Evolutionary conservation across 2,888 invertebrate species (phyloP).

Genomic region (Pyrochroa serraticornis): DNA sequence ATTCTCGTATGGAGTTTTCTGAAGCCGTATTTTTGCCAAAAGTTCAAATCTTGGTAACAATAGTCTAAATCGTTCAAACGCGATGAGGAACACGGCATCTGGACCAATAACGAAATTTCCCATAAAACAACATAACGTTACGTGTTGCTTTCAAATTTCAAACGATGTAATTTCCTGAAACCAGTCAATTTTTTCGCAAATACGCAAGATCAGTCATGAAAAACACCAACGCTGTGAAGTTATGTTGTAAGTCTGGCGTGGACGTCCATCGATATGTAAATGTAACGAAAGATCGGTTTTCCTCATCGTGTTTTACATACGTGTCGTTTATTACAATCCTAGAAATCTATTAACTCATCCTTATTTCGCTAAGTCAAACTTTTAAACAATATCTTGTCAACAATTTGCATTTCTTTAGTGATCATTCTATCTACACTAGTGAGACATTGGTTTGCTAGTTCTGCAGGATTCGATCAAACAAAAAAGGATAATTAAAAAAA

Average conservation of each 20-base stretch:
- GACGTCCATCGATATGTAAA: background rate
- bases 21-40: slow-evolving; percentile 54
- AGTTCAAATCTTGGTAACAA: slow-evolving; percentile 33
- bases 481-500: slow-evolving; percentile 16
- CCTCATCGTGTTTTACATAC: background rate
- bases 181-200: no score
- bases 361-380: slow-evolving; percentile 24
- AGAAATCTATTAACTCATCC: slow-evolving; percentile 31
- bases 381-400: slow-evolving; percentile 39
- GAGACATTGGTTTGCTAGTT: slow-evolving; percentile 25
- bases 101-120: slow-evolving; percentile 5
- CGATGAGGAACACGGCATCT: slow-evolving; percentile 6
- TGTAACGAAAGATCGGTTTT: background rate
- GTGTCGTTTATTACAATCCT: slow-evolving; percentile 14
- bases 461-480: slow-evolving; percentile 16
- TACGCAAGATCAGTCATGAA: no score
- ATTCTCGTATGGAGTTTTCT: slow-evolving; percentile 17
- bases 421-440: slow-evolving; percentile 33
- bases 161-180: no score
- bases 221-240: no score
- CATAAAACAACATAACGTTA: slow-evolving; percentile 5
- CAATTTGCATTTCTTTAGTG: slow-evolving; percentile 40
- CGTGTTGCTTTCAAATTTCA: no score
- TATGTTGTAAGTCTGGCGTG: no score
- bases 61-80: slow-evolving; percentile 21